Conservation (phyloP, 2,797 vertebrate species). For the Microctenopoma lineatum region DNA sequence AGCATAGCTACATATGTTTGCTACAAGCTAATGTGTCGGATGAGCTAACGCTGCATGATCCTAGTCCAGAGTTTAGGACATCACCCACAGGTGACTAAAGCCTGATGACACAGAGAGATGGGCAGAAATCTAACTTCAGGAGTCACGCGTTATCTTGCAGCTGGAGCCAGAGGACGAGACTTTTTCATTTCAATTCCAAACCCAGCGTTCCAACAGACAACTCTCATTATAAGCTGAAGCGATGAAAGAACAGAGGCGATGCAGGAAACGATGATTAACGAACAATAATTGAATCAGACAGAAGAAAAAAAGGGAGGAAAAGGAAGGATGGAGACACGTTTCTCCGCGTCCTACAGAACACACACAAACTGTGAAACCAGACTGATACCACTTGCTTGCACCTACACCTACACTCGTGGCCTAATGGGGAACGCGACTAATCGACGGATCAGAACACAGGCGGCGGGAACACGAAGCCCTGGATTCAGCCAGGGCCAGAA, state of each 20-base stretch:
- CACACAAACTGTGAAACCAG: neutral
- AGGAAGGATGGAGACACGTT: conserved; percentile 20
- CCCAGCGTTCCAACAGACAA: conserved; percentile 37
- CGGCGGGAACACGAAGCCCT: conserved; percentile 12
- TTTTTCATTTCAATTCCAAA: conserved; percentile 50
- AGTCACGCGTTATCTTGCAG: conserved; percentile 20
- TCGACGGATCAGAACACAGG: conserved; percentile 20
- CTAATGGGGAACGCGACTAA: conserved; percentile 23
- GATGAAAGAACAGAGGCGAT: conserved; percentile 50
- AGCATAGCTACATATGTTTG: too few relatives aligned
- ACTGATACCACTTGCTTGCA: neutral
- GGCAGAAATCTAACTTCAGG: conserved; percentile 20
- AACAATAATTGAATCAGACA: conserved; percentile 40
- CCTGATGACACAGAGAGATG: too few relatives aligned
- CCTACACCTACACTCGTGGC: conserved; percentile 19
- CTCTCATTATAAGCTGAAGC: conserved; percentile 55
- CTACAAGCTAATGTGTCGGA: too few relatives aligned
- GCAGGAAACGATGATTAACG: conserved; percentile 51
- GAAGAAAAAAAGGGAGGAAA: conserved; percentile 25
- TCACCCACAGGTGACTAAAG: too few relatives aligned
- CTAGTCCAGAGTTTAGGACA: too few relatives aligned
- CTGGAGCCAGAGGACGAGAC: conserved; percentile 18
- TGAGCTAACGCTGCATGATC: too few relatives aligned
- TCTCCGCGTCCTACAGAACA: conserved; percentile 7
- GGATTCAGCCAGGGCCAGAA: conserved; percentile 15